Base-by-base conservation (phyloP, 2,113 vertebrate species). In the Myiagra hebetior region DNA sequence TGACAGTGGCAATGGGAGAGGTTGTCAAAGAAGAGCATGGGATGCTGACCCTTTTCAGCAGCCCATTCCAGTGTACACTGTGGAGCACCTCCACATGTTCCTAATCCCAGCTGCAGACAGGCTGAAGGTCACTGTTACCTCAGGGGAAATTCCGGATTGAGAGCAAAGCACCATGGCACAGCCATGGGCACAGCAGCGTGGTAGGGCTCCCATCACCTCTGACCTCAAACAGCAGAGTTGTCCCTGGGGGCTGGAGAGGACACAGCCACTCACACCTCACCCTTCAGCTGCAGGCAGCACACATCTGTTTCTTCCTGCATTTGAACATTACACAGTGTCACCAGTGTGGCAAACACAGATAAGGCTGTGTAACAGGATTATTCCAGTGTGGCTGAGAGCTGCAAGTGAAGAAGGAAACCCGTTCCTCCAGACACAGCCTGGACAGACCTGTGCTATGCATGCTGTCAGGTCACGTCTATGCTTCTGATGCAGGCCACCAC, bases 391-490 rank as follows among this genome's bases (percentile, higher is more conserved):
- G 28, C 47, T 26, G 39, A 72, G 39, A 79, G 26, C 86, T 65
- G 35, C 2, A 1, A 31, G 56, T 8, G 20, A 53, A 56, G 69
- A 62, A 70, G 52, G 37, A 82, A 91, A 41, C 3, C 7, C 0
- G 0, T 64, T 89, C 79, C 62, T 63, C 42, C 28, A 50, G 62
- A 37, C 42, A 28, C n/a, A 83, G 47, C 52, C n/a, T 33, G 72
- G 47, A 31, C 3, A 15, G 42, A 47, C 10, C 30, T 7, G 17
- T n/a, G 65, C 41, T 62, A 1, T 13, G 30, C 18, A 5, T 1
- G 3, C 41, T 56, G 2, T 18, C 26, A 15, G 46, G 17, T 20
- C 89, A 44, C 1, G 0, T 37, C 39, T 0, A 0, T 8, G 22
- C 46, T 65, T 67, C 37, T 31, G 39, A 30, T 2, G 0, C 8